A percentile compares a stretch with the other conserved stretches of the same genome.
phyloP scores from a whole-genome alignment of 1,140 invertebrate species.

The Solenopsis invicta region DNA sequence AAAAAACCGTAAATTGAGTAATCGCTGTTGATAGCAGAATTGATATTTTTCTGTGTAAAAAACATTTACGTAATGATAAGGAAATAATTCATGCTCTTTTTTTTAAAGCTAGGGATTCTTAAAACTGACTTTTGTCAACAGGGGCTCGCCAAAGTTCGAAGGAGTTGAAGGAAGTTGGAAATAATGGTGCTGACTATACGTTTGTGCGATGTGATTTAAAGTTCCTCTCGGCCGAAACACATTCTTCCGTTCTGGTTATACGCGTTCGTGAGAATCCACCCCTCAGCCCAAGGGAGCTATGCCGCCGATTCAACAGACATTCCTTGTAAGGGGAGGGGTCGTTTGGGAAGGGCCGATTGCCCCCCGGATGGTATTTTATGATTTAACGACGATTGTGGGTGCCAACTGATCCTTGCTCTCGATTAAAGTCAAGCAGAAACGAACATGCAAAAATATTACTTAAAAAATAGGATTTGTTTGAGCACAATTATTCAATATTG shows the following conservation, averaged over 20 bases:
- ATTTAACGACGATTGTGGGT: conserved; percentile 53
- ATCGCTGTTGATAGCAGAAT: no score
- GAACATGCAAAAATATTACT: neutral
- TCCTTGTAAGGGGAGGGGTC: conserved; percentile 20
- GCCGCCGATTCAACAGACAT: conserved; percentile 53
- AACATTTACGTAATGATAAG: neutral
- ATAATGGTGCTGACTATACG: conserved; percentile 60
- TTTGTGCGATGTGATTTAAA: conserved; percentile 61
- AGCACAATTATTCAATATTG: neutral
- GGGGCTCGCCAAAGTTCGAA: neutral
- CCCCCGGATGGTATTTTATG: conserved; percentile 42
- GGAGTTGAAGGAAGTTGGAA: conserved; percentile 19
- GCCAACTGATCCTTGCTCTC: conserved; percentile 42
- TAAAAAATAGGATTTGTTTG: neutral
- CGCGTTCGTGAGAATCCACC: conserved; percentile 39
- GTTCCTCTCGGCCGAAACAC: conserved; percentile 54
- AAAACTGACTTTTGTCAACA: conserved; percentile 24
- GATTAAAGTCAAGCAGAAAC: conserved; percentile 36
- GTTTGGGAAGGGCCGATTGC: conserved; percentile 24
- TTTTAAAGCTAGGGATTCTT: neutral
- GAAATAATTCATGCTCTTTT: conserved; percentile 1
- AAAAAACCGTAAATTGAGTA: no score
- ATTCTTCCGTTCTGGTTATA: conserved; percentile 56
- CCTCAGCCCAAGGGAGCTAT: conserved; percentile 48
- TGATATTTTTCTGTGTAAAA: neutral